Base-by-base conservation (phyloP, 2,888 invertebrate genomes). In the Ptilodon capucinus region DNA sequence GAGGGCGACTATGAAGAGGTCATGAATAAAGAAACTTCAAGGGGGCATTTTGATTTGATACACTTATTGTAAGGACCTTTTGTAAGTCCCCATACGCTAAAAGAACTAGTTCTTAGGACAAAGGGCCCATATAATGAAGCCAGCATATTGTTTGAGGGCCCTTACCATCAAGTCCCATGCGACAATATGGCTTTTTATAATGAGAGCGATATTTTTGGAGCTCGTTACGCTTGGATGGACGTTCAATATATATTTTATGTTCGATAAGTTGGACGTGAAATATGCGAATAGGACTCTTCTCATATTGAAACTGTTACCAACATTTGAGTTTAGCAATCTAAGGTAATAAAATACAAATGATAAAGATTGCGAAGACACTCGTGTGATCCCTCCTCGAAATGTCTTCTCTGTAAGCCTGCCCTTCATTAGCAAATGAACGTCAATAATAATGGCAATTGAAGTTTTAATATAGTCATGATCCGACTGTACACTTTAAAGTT, bases 41-140 rank as follows among this genome's bases (percentile, higher is more conserved):
- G 82, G 87, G 89, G 87, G 76, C 81, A 82, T 76, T 86, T 77
- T 79, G 83, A 86, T 88, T 88, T 83, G 89, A 90, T 89, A 90
- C 89, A 90, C 81, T 84, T 84, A 87, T 84, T 84, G 81, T 81
- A 68, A 68, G 79, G 62, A 19, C 54, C 57, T 59, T 51, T 48
- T 54, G 57, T 40, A 16, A 25, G 14, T 81, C 80, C 83, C 81
- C 76, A 23, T 53, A 86, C 85, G 83, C 83, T 74, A 81, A 86
- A 84, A 76, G 84, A 86, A 91, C 91, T 84, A 85, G 91, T 90
- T 86, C 78, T 86, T 79, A 90, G 89, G 90, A 91, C 90, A 91
- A 90, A 88, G 86, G 76, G 52, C 90, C 89, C 89, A 85, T 78
- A 90, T 90, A 89, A 90, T 91, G 87, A 90, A 84, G 81, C 88